Base-by-base conservation (phyloP, 2,113 vertebrate genomes). In the Silurus glanis region DNA sequence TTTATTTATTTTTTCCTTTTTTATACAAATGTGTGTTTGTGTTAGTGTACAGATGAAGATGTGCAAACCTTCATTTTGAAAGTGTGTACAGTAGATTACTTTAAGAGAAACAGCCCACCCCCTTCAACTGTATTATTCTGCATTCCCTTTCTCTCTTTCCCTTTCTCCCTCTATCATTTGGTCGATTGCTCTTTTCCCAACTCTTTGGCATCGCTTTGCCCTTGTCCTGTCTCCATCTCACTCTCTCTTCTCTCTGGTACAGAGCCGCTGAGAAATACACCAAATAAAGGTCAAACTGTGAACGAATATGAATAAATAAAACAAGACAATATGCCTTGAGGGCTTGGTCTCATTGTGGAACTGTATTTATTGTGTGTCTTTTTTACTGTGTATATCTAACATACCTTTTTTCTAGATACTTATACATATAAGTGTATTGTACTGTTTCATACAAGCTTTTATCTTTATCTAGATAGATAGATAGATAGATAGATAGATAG, bases 201-300 rank as follows among this genome's bases (percentile, higher is more conserved):
- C 9, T 83, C 23, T 53, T 28, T 56, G 51, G 55, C 62, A 84
- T 49, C 19, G 53, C n/a, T 45, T 56, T 76, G 47, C 53, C 62
- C 9, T 28, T 37, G 19, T 66, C 56, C 72, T 53, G 66, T 58
- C 76, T 78, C 76, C 80, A 45, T 74, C 64, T 58, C 45, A 71
- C 28, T 21, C 71, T 82, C 66, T 71, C 62, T 83, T 80, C 64
- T 67, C 89, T 91, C 91, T 91, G 90, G 86, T 91, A 92, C 91
- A 89, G 92, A 93, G 89, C 91, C 91, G 88, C 90, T 92, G 90
- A 94, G 91, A 92, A 94, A 94, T 89, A 92, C 82, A 91, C 87
- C 88, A 93, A 92, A 93, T 90, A 87, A 91, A 91, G 91, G 91
- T 94, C 89, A 93, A 94, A 93, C 93, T 95, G 94, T 95, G 92